These are phyloP conservation scores for Metridium senile DNA, from an alignment of 92 coral and sea anemone genomes.

Conservation along the genomic window DNA sequence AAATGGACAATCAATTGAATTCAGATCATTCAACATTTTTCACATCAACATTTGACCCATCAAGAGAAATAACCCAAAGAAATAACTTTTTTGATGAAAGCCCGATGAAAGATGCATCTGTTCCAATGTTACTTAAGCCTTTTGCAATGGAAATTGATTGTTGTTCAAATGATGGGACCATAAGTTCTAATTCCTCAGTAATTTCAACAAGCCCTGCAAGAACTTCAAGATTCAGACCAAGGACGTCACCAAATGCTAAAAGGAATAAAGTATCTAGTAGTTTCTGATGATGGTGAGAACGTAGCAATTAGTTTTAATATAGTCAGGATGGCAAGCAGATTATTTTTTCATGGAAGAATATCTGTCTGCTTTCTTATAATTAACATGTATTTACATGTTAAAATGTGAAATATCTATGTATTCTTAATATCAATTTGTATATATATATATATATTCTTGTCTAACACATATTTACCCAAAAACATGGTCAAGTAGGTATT, in stretches of 20 bases:
- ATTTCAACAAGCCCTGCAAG: conserved; percentile 4
- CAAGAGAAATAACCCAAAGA: conserved; percentile 17
- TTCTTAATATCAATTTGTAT: neutral
- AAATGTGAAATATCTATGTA: neutral
- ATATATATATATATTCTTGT: neutral
- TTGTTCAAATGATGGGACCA: conserved; percentile 15
- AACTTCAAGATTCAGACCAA: conserved; percentile 16
- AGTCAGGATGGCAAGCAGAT: neutral
- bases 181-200: neutral
- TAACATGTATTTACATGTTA: neutral
- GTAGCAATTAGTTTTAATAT: neutral
- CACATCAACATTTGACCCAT: conserved; percentile 5
- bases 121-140: neutral
- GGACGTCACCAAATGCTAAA: conserved; percentile 32
- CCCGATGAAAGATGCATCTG: neutral
- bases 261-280: conserved; percentile 37
- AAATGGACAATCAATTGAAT: neutral
- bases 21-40: neutral
- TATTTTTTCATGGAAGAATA: neutral
- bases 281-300: conserved; percentile 17
- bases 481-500: neutral
- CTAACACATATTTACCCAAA: conserved; percentile 5
- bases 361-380: neutral
- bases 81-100: conserved; percentile 18
- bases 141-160: conserved; percentile 15